phyloP scores from a whole-genome alignment of 92 coral and sea anemone genomes.

The Metridium senile region DNA sequence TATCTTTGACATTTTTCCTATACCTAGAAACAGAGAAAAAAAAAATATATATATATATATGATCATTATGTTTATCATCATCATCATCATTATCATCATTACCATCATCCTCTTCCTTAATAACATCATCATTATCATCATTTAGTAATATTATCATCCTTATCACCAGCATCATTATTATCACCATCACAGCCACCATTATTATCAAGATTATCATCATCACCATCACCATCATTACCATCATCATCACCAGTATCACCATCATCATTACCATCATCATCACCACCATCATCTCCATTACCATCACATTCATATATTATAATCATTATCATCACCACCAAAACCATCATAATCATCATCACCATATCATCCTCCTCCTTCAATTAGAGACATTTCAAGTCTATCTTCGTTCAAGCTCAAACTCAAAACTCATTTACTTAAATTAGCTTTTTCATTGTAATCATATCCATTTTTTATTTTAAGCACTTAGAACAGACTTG shows the following conservation, averaged over 20 bases:
- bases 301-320: too few relatives aligned
- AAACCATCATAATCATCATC: too few relatives aligned
- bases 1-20: conserved; percentile 91
- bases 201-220: background rate
- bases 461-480: too few relatives aligned
- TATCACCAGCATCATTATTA: background rate
- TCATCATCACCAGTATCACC: background rate
- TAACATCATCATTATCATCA: background rate
- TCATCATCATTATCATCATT: background rate
- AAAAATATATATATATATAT: background rate
- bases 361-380: too few relatives aligned
- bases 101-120: background rate
- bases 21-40: conserved; percentile 68
- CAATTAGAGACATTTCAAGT: too few relatives aligned
- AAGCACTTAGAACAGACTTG: too few relatives aligned
- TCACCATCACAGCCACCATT: background rate
- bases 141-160: background rate
- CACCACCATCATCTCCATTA: too few relatives aligned
- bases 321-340: too few relatives aligned
- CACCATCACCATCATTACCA: background rate
- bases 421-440: too few relatives aligned
- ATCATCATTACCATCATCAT: too few relatives aligned
- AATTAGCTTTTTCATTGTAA: too few relatives aligned
- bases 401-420: too few relatives aligned
- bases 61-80: background rate